Evolutionary conservation across 1,140 invertebrate genomes (phyloP).

Genomic region (Lasioglossum baleicum): DNA sequence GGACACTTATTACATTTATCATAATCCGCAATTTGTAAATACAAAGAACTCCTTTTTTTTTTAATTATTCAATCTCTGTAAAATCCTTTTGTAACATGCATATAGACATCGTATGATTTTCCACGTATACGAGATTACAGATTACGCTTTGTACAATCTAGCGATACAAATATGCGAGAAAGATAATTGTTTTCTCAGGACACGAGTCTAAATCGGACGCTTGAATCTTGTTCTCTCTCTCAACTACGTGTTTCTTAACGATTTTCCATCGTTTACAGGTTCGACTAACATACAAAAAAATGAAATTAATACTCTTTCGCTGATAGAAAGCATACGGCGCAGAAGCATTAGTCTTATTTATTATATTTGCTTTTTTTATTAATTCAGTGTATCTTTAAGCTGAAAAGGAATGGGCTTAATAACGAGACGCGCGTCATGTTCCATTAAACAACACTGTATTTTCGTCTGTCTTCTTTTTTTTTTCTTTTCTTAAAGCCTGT

Average conservation of each 20-base stretch:
- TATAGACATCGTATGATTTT: constrained; percentile 16
- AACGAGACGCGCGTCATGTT: constrained; percentile 48
- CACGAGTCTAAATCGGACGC: too few species aligned
- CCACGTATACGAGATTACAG: constrained; percentile 9
- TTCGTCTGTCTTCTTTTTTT: constrained; percentile 7
- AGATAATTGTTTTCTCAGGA: background rate
- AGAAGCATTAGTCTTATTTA: constrained; percentile 7
- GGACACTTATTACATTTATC: constrained; percentile 41
- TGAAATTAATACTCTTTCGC: background rate
- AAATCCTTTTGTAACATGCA: constrained; percentile 5
- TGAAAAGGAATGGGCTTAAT: constrained; percentile 56
- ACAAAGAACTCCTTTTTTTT: background rate
- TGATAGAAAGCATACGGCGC: constrained; percentile 8
- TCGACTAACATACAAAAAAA: background rate
- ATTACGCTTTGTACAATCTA: constrained; percentile 39
- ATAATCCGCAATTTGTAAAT: constrained; percentile 9
- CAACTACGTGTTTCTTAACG: background rate
- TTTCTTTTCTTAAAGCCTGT: constrained; percentile 28
- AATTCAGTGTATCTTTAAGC: constrained; percentile 10
- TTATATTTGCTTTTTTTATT: background rate
- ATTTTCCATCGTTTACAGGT: background rate
- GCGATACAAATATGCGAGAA: constrained; percentile 29
- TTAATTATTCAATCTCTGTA: background rate
- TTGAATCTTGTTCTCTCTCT: too few species aligned
- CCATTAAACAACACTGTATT: constrained; percentile 64